Evolutionary conservation across 2,797 vertebrate genomes (phyloP).

Genomic region (Dipus sagitta): DNA sequence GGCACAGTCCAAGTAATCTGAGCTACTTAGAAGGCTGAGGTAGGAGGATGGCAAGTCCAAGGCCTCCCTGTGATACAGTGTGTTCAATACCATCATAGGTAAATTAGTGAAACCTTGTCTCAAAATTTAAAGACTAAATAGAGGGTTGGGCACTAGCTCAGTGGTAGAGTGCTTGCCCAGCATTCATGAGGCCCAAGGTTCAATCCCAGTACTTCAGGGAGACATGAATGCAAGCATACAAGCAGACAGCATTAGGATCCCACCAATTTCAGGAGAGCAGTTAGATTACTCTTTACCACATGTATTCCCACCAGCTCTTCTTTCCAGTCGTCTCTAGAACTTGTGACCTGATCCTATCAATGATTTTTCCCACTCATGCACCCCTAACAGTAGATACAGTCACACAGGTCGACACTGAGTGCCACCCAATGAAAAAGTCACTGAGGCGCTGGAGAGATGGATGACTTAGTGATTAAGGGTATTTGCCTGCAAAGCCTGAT

Average conservation of each 20-base stretch:
- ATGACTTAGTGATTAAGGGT: no score
- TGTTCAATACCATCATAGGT: no score
- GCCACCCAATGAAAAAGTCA: not conserved
- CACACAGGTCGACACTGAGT: not conserved
- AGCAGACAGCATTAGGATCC: not conserved
- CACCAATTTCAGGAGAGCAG: not conserved
- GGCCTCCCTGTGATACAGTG: no score
- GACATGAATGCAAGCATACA: not conserved
- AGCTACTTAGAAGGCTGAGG: not conserved
- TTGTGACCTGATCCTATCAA: not conserved
- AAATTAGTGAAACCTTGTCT: not conserved
- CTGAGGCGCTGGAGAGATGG: not conserved
- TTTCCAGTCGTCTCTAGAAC: not conserved
- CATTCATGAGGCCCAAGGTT: not conserved
- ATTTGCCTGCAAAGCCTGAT: no score
- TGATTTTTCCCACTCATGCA: constrained; percentile 12
- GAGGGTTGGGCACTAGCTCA: not conserved
- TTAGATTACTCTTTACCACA: not conserved
- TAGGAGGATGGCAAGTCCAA: not conserved
- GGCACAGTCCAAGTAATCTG: not conserved
- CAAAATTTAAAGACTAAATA: not conserved
- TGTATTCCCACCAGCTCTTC: not conserved
- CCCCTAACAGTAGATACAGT: not conserved
- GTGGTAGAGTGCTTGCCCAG: not conserved
- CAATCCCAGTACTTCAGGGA: not conserved